Base-by-base conservation (phyloP, 2,797 vertebrate species). In the Pseudochaenichthys georgianus region DNA sequence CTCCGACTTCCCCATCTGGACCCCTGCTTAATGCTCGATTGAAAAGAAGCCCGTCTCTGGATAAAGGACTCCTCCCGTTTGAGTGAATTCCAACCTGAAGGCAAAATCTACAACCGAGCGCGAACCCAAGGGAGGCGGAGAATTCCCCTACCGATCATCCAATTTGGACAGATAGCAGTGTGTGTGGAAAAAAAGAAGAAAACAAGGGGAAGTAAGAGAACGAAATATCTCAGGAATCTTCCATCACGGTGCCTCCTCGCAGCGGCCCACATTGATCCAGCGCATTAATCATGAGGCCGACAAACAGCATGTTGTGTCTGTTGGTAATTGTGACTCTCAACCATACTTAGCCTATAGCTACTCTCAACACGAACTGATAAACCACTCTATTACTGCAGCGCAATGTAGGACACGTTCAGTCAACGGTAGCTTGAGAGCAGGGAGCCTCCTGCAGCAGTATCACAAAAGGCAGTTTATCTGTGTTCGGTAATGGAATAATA, bases 251-350 rank as follows among this genome's bases (percentile, higher is more conserved):
- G 80, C 75, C 73, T 84, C 58, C 73, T 64, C 68, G 70, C 80
- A 71, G 82, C 70, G 74, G 84, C 87, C 85, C 82, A 76, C 84
- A 79, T 85, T 89, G 89, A 93, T 90, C 77, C 87, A 75, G 87
- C 79, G 48, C 91, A 93, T 93, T 92, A 93, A 93, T 94, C 91
- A 93, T 66, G 69, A 86, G n/a, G 86, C 88, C 86, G 88, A 92
- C 93, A 92, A 94, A 93, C 91, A 93, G 90, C 87, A 76, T 92
- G 93, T 94, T 93, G 88, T 93, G 88, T 93, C 87, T 92, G 90
- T 87, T 86, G 89, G 91, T 93, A 93, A 93, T 93, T 91, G 90
- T 92, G 84, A 93, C 89, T 90, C 89, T 93, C 87, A 83, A 87
- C 90, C 87, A 90, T 86, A 90, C 89, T 92, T 93, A 90, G 92